Evolutionary conservation across 53 echinoderm and acorn worm genomes (phyloP), one percentile per base, ranked within the genome.

Genomic region (Echinarachnius parma): DNA sequence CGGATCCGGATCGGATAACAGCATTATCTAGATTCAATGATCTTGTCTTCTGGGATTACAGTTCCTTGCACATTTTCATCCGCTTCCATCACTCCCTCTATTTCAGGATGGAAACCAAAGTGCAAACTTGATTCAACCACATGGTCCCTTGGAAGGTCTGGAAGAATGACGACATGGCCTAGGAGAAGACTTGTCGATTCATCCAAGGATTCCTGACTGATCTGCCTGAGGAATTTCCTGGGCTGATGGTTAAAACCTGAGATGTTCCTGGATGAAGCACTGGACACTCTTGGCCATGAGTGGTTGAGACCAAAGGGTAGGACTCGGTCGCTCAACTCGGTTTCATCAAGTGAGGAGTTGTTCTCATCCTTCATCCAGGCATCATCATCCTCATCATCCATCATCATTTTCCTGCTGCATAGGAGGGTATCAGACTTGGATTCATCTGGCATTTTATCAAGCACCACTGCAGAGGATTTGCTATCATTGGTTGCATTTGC

Each of bases 141-240:
- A 0, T 34, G 63, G 2, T 36, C 66, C 32, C 30, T n/a, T 1
- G 70, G 70, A 0, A 52, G 3, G 19, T 70, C 70, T 31, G 47
- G 47, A 39, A 70, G 70, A 53, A 70, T 70, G 13, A 70, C 70
- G 4, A 70, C 35, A 36, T 70, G 70, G 20, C 39, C 70, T 14
- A 70, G 34, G 53, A 70, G 70, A 22, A 70, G 70, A 39, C 15
- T 70, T 16, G 70, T 70, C 11, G 70, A 70, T 11, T 70, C 70
- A 53, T 70, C 53, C 34, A 70, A 35, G 22, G 70, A 70, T 16
- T 70, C 70, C 24, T 23, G 70, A 25, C 70, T 70, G 54, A 70
- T 53, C 70, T 70, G 70, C 54, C 54, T 31, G 35, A 53, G 70
- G 20, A 70, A 54, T 35, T 70, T 70, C 70, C 33, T 70, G 53